These are phyloP conservation scores for Amniataba percoides DNA, from an alignment of 2,797 vertebrate genomes.

Conservation along the genomic window DNA sequence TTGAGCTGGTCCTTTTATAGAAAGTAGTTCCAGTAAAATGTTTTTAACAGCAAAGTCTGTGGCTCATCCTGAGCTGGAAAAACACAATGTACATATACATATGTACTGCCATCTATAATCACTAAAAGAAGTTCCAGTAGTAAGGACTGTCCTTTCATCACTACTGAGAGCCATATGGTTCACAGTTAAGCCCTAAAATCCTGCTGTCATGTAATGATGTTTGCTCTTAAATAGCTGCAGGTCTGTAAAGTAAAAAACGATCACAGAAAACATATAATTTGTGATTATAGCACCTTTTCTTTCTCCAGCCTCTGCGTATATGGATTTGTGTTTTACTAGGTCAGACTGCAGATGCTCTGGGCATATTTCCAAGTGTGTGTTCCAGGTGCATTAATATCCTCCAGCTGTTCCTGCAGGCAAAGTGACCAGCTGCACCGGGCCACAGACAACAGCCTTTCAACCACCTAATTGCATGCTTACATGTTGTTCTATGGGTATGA, in stretches of 20 bases:
- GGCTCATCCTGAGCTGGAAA: not conserved
- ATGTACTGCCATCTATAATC: not conserved
- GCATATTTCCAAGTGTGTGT: constrained; percentile 56
- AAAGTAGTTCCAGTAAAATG: constrained; percentile 11
- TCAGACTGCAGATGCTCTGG: constrained; percentile 49
- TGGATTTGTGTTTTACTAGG: constrained; percentile 47
- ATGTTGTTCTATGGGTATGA: constrained; percentile 12
- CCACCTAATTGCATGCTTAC: constrained; percentile 26
- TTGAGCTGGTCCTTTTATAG: not conserved
- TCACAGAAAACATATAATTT: not conserved
- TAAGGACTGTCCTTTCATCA: not conserved
- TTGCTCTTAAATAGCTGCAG: not conserved
- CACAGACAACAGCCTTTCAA: constrained; percentile 25
- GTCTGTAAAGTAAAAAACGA: not conserved
- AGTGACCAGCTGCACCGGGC: constrained; percentile 51
- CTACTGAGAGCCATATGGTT: not conserved
- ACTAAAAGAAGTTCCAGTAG: not conserved
- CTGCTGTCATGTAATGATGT: not conserved
- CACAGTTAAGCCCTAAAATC: not conserved
- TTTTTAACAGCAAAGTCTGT: constrained; percentile 10
- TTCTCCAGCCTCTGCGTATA: not conserved
- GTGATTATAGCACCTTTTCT: not conserved
- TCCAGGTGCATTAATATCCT: constrained; percentile 57
- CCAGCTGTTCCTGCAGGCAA: constrained; percentile 55
- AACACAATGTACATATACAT: not conserved